Conservation (phyloP, 1,140 invertebrate genomes). For the Solen grandis region DNA sequence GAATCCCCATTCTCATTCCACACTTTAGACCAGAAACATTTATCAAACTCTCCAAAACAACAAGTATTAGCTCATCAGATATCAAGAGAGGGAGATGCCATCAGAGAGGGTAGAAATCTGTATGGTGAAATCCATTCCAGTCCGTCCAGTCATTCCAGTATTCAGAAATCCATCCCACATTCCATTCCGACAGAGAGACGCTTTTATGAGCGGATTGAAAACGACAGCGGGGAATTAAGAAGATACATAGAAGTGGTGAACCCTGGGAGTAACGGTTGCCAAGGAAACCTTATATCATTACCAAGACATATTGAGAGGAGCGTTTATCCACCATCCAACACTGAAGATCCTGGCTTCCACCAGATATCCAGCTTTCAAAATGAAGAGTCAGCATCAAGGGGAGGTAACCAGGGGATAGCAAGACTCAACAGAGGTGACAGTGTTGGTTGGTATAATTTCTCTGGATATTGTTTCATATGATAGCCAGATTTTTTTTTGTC, state of each 20-base stretch:
- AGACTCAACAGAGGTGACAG: constrained; percentile 43
- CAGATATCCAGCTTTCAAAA: no score
- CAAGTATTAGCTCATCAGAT: no score
- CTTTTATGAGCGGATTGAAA: no score
- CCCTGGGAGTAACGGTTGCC: neutral
- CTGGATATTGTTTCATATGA: no score
- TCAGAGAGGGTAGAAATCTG: no score
- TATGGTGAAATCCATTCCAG: constrained; percentile 29
- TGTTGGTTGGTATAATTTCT: constrained; percentile 44
- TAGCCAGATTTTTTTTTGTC: no score
- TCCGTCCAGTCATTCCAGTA: constrained; percentile 6
- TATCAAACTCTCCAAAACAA: no score
- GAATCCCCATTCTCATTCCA: no score
- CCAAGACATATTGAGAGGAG: constrained; percentile 33
- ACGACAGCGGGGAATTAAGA: no score
- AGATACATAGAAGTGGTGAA: constrained; percentile 26
- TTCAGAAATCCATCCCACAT: neutral
- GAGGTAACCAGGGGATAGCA: constrained; percentile 11
- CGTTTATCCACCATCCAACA: neutral
- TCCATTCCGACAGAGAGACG: no score
- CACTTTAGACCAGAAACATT: neutral
- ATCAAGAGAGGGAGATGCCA: no score
- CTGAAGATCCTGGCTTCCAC: no score
- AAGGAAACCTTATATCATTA: constrained; percentile 14
- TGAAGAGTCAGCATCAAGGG: constrained; percentile 17